Evolutionary conservation across 2,888 invertebrate species (phyloP).

Genomic region (Amblyjoppa proteus): DNA sequence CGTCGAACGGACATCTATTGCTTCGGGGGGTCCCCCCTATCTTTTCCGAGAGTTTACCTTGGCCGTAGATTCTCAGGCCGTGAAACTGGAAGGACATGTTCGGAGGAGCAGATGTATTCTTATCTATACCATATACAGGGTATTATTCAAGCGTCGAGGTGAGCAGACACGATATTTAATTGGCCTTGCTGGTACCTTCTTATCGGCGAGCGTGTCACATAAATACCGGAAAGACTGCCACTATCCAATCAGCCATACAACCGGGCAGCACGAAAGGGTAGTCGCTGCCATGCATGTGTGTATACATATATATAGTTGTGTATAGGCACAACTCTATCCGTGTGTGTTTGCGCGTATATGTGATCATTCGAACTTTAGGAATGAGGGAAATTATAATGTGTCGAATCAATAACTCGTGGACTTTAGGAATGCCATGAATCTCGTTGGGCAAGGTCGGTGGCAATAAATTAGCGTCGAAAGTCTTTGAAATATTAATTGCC

Average conservation of each 20-base stretch:
- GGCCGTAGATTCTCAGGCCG: background rate
- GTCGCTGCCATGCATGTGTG: background rate
- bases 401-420: constrained; percentile 53
- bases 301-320: too few species aligned
- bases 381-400: constrained; percentile 53
- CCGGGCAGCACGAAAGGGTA: background rate
- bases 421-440: constrained; percentile 43
- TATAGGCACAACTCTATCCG: too few species aligned
- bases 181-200: constrained; percentile 77
- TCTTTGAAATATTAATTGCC: constrained; percentile 47
- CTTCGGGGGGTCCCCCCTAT: background rate
- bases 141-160: constrained; percentile 50
- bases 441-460: constrained; percentile 39
- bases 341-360: background rate
- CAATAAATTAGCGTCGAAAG: constrained; percentile 57
- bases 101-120: constrained; percentile 64
- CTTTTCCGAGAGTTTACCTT: background rate
- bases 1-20: background rate
- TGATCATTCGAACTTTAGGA: constrained; percentile 20
- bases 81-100: constrained; percentile 20
- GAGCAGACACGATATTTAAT: constrained; percentile 63
- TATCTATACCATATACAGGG: constrained; percentile 53
- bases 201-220: constrained; percentile 78
- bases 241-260: constrained; percentile 31
- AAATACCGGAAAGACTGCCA: constrained; percentile 73